Evolutionary conservation across 1,140 invertebrate genomes (phyloP).

Genomic region (Riptortus pedestris): DNA sequence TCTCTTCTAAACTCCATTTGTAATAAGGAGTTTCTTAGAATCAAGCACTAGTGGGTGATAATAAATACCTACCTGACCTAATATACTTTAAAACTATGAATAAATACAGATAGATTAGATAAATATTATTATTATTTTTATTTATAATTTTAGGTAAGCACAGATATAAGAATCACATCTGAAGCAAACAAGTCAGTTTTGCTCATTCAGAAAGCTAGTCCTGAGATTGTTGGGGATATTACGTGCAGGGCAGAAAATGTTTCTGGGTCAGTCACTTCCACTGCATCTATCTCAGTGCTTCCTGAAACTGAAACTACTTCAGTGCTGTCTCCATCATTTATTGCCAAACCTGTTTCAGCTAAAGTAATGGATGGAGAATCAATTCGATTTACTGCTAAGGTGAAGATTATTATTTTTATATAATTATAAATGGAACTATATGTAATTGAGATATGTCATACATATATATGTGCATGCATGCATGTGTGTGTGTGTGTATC

Average conservation of each 20-base stretch:
- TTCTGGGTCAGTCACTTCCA: slow-evolving; percentile 70
- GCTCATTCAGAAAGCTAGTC: slow-evolving; percentile 61
- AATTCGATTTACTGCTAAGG: slow-evolving; percentile 62
- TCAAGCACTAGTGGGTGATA: too few species aligned
- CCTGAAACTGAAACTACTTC: slow-evolving; percentile 49
- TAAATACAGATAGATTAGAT: not conserved
- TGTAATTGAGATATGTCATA: too few species aligned
- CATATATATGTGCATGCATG: not conserved
- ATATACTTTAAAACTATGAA: too few species aligned
- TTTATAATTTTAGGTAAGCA: slow-evolving; percentile 43
- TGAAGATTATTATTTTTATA: slow-evolving; percentile 35
- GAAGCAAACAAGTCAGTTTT: slow-evolving; percentile 71
- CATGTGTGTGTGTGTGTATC: too few species aligned
- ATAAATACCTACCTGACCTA: too few species aligned
- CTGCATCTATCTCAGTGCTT: slow-evolving; percentile 60
- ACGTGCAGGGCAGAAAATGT: slow-evolving; percentile 84
- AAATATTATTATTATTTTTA: slow-evolving; percentile 7
- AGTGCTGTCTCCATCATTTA: slow-evolving; percentile 61
- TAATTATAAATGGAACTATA: not conserved
- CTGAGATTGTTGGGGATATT: slow-evolving; percentile 63
- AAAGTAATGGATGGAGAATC: slow-evolving; percentile 89
- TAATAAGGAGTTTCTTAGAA: too few species aligned
- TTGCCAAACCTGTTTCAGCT: slow-evolving; percentile 54
- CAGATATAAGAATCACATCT: slow-evolving; percentile 56
- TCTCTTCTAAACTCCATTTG: too few species aligned